phyloP scores from a whole-genome alignment of 2,888 invertebrate genomes.

The Agriopis leucophaearia region DNA sequence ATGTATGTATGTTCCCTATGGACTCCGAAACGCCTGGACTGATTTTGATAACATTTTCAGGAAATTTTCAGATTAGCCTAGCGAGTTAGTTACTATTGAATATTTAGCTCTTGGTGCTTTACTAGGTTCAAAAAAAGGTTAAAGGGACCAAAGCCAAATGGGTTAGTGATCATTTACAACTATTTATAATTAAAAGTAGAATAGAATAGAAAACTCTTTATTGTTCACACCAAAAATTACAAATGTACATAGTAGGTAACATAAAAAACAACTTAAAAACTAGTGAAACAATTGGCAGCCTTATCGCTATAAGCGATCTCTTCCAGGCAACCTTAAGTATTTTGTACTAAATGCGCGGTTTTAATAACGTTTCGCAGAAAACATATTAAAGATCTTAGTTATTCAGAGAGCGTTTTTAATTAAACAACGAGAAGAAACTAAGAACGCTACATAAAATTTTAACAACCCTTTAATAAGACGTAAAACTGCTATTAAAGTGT shows the following conservation, averaged over 20 bases:
- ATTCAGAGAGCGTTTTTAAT: constrained; percentile 84
- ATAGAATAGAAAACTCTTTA: too few relatives aligned
- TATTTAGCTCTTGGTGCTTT: background rate
- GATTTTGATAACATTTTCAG: too few relatives aligned
- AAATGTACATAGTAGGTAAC: too few relatives aligned
- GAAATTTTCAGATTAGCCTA: too few relatives aligned
- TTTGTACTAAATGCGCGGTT: constrained; percentile 40
- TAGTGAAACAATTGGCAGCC: too few relatives aligned
- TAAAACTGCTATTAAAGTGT: constrained; percentile 76
- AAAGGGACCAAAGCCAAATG: background rate
- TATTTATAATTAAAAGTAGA: constrained; percentile 5
- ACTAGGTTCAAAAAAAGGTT: background rate
- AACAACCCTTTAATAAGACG: constrained; percentile 85
- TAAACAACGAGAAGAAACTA: constrained; percentile 74
- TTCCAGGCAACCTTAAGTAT: too few relatives aligned
- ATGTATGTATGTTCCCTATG: too few relatives aligned
- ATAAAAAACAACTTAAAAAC: too few relatives aligned
- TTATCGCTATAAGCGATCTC: too few relatives aligned
- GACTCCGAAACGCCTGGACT: too few relatives aligned
- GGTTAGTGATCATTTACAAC: background rate
- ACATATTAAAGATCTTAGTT: constrained; percentile 77
- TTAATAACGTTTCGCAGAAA: constrained; percentile 58
- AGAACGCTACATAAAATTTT: constrained; percentile 77
- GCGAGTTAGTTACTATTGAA: background rate
- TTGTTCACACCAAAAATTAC: too few relatives aligned